Conservation (phyloP, 2,113 vertebrate species). For the Zosterops pallidus region DNA sequence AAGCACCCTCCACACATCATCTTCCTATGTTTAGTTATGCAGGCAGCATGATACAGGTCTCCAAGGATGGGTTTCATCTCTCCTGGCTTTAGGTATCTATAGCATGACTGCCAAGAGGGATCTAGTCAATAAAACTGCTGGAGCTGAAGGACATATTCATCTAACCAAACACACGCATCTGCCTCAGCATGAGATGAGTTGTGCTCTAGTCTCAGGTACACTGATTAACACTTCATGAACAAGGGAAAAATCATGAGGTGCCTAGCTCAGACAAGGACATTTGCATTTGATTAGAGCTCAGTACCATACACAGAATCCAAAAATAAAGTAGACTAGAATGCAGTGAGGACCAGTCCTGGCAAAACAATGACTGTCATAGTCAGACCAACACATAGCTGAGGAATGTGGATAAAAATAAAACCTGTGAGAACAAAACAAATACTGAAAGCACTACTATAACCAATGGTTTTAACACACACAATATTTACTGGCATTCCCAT, state of each 20-base stretch:
- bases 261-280: neutral
- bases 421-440: neutral
- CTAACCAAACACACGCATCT: neutral
- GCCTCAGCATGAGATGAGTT: neutral
- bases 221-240: neutral
- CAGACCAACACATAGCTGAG: neutral
- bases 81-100: neutral
- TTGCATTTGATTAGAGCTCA: neutral
- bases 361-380: neutral
- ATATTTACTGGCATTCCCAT: neutral
- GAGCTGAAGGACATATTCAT: neutral
- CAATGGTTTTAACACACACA: neutral
- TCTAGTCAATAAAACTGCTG: neutral
- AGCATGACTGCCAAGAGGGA: neutral
- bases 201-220: neutral
- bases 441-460: neutral
- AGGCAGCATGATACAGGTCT: neutral
- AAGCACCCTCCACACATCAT: neutral
- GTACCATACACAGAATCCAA: neutral
- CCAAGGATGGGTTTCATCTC: neutral
- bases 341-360: neutral
- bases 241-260: neutral
- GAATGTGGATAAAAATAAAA: constrained; percentile 11
- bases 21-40: neutral
- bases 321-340: neutral